A percentile compares a stretch with the other conserved stretches of the same genome.
Conservation (phyloP, 1,140 invertebrate genomes). For the Megalonaias nervosa region DNA sequence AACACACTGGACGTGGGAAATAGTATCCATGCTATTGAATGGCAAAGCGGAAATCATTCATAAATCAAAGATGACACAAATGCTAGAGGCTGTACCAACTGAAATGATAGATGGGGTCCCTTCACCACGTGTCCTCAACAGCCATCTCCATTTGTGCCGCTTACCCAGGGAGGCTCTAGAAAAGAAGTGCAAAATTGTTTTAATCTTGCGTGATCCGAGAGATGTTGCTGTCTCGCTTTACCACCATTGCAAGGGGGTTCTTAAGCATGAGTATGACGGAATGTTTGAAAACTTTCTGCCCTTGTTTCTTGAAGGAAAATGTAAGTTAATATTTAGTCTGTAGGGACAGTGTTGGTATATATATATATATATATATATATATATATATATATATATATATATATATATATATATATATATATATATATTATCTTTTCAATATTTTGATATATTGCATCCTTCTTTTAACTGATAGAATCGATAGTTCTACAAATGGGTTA, state of each 20-base stretch:
- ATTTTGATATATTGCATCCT: too few species aligned
- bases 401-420: background rate
- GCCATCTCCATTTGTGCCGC: slow-evolving; percentile 23
- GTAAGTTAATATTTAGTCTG: slow-evolving; percentile 5
- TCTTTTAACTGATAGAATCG: too few species aligned
- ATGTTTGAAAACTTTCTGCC: slow-evolving; percentile 8
- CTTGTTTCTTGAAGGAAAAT: slow-evolving; percentile 13
- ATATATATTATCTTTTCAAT: too few species aligned
- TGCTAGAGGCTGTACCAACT: slow-evolving; percentile 30
- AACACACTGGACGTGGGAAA: slow-evolving; percentile 48
- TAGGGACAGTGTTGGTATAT: background rate
- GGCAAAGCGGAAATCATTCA: slow-evolving; percentile 19
- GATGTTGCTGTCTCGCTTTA: slow-evolving; percentile 47
- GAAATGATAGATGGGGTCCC: slow-evolving; percentile 19
- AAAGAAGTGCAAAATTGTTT: slow-evolving; percentile 37
- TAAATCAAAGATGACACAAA: slow-evolving; percentile 14
- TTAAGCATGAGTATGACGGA: slow-evolving; percentile 10
- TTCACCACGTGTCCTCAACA: slow-evolving; percentile 42
- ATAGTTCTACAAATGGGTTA: too few species aligned
- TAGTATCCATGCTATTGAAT: slow-evolving; percentile 31
- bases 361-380: background rate
- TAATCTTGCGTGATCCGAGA: slow-evolving; percentile 42
- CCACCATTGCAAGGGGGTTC: slow-evolving; percentile 21
- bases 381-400: background rate
- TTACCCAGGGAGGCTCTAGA: slow-evolving; percentile 20